Evolutionary conservation across 2,797 vertebrate species (phyloP), one percentile per base, ranked within the genome.

Genomic region (Schizopygopsis malacanthus): DNA sequence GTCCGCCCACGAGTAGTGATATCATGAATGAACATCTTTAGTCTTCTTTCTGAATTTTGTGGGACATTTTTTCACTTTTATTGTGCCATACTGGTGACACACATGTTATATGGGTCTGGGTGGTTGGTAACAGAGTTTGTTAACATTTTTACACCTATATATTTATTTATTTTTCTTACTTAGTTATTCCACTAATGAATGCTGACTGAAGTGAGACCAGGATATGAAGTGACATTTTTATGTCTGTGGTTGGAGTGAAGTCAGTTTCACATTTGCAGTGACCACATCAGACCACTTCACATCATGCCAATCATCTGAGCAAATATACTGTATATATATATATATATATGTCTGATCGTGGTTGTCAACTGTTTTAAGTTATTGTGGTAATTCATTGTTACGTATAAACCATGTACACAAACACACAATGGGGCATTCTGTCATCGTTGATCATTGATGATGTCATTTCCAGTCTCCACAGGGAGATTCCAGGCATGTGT

Each of bases 401-500:
- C 56, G 52, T 61, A 45, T 71, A 80, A 85, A 71, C 39, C 43
- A 72, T 71, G 67, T 67, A 56, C 11, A 37, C 45, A 67, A 81
- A 84, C 45, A 71, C 25, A 85, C 77, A 85, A 80, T 80, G 9
- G 77, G 54, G 43, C 52, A 50, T 79, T 79, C 25, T 63, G 9
- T 85, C 41, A 25, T 52, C 70, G 50, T 73, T 75, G 41, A 77
- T 75, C 33, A 77, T 11, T n/a, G 25, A 71, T 85, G 76, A 63
- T 41, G 41, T 85, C 52, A 72, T 72, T 72, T 73, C 84, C 67
- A 71, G 83, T 79, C 76, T 78, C 73, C 73, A 43, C 22, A 4
- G 45, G 73, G 54, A 16, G 73, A 41, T 78, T 85, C 20, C 52
- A 71, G 18, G 76, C 15, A 0, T 79, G 67, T 47, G 65, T 45